Evolutionary conservation across 2,888 invertebrate genomes (phyloP), one percentile per base, ranked within the genome.

Genomic region (Metacarcinus magister): DNA sequence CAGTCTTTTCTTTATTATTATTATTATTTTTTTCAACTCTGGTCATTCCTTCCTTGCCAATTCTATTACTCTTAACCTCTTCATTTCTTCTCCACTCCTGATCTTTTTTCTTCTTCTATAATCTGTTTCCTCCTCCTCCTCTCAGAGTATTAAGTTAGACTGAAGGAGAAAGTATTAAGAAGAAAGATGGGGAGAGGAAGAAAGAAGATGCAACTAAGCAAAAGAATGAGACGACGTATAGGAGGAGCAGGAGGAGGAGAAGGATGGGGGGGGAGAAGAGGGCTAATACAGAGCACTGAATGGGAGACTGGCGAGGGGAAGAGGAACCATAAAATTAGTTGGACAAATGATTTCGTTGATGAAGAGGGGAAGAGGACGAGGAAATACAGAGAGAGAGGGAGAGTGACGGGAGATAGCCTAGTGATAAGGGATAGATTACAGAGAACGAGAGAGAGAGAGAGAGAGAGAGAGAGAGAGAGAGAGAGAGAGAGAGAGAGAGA

Each of bases 341-440:
- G 82, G 82, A 82, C 82, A 82, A 82, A 82, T 82, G 82, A 82
- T 82, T 82, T 82, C 28, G 32, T 32, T 82, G 82, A 82, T 82
- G 82, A 82, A 82, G 82, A 82, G 82, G 82, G 82, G 82, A 82
- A 82, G 5, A 8, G 82, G 32, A 82, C 82, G 32, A 82, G 82
- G 82, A 82, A 32, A 82, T 32, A 82, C 7, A 82, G 28, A 82
- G 32, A 7, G 82, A 82, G 82, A 82, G 82, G 32, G 82, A 82
- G 82, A 7, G 28, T 28, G 75, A 75, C 7, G 32, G 82, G 32
- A 67, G 67, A 67, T 67, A 67, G 67, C 67, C 67, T 13, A 23
- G 67, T 67, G 67, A 67, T 67, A 67, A 67, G 67, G 67, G n/a
- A 23, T 0, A 23, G 5, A 23, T 23, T 1, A 2, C 8, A 82